These are phyloP conservation scores for Tympanuchus pallidicinctus DNA, from an alignment of 2,113 vertebrate species.

Conservation along the genomic window DNA sequence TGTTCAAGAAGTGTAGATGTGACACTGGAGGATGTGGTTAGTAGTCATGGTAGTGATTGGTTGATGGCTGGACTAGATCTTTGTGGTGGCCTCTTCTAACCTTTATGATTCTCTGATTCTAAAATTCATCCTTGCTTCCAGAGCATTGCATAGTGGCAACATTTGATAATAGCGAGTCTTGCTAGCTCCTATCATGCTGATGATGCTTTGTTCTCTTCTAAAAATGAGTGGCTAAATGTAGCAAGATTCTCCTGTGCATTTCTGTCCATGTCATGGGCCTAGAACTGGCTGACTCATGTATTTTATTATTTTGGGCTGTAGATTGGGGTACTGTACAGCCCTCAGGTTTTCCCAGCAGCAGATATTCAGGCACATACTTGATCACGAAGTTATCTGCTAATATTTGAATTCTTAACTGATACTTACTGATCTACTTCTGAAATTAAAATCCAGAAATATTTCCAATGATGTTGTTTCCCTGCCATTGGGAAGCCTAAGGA, in stretches of 20 bases:
- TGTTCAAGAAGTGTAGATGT: too few species aligned
- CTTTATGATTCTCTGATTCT: too few species aligned
- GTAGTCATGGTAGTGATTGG: too few species aligned
- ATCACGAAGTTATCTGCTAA: not conserved
- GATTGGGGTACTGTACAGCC: not conserved
- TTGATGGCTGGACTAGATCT: too few species aligned
- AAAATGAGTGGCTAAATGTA: not conserved
- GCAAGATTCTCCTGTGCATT: fast-evolving
- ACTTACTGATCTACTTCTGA: not conserved
- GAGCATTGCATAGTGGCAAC: not conserved
- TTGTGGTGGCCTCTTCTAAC: too few species aligned
- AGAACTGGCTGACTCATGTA: not conserved
- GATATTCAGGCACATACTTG: not conserved
- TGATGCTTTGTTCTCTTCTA: not conserved
- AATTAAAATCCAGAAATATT: not conserved
- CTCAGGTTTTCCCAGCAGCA: not conserved
- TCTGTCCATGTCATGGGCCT: not conserved
- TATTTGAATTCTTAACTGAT: not conserved
- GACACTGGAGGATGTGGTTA: too few species aligned
- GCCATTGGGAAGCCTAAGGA: not conserved
- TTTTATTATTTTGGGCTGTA: not conserved
- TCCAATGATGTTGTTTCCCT: not conserved
- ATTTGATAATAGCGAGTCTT: not conserved
- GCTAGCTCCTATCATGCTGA: not conserved
- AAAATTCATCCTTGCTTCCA: not conserved